Conservation (phyloP, 2,888 invertebrate species). For the Phoenoteleia sp. region DNA sequence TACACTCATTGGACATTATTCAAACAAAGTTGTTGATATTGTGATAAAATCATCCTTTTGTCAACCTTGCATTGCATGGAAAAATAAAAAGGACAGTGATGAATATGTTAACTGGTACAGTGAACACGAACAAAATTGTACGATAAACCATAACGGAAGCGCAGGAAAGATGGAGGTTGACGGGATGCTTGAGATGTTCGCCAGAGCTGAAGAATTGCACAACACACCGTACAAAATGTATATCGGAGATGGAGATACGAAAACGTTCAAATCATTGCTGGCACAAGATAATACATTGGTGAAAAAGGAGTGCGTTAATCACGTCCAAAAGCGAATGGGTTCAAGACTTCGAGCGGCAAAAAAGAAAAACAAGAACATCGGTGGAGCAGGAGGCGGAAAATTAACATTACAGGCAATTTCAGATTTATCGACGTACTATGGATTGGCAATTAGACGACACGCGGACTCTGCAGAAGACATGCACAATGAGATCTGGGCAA, state of each 20-base stretch:
- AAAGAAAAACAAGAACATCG: neutral
- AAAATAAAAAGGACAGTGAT: neutral
- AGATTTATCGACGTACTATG: constrained; percentile 66
- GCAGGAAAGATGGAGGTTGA: too few species aligned
- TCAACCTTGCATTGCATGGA: neutral
- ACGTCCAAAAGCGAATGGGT: constrained; percentile 76
- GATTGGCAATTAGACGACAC: too few species aligned
- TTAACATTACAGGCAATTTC: constrained; percentile 64
- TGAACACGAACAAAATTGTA: too few species aligned
- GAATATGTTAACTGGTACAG: neutral
- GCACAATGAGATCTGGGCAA: too few species aligned
- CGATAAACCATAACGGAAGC: too few species aligned
- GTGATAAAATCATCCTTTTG: constrained; percentile 15
- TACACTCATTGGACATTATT: too few species aligned
- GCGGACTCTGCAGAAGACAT: too few species aligned
- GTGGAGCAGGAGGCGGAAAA: constrained; percentile 43
- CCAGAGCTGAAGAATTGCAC: constrained; percentile 47
- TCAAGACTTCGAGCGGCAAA: constrained; percentile 28
- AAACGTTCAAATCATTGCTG: constrained; percentile 69
- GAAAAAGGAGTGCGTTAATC: constrained; percentile 72
- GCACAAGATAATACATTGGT: constrained; percentile 54
- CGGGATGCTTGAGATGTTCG: neutral
- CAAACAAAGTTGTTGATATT: too few species aligned
- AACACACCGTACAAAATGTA: constrained; percentile 61
- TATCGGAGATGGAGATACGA: constrained; percentile 70